Percentiles rank a stretch among this genome's conserved stretches.
These are phyloP conservation scores for Polietes domitor DNA, from an alignment of 2,888 invertebrate species.

Conservation along the genomic window DNA sequence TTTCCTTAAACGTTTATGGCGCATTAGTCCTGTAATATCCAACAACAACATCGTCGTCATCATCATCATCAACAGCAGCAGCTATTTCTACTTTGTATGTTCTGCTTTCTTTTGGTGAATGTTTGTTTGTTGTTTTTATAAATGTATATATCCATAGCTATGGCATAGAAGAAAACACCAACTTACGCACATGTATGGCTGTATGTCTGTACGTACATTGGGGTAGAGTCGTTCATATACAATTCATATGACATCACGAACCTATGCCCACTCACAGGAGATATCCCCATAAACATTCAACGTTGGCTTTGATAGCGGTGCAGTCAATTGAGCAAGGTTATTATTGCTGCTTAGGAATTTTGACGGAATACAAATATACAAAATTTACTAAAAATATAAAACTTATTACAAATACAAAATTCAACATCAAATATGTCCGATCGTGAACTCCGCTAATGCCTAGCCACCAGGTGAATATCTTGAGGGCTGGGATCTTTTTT, in stretches of 20 bases:
- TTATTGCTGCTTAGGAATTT: no score
- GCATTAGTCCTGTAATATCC: constrained; percentile 30
- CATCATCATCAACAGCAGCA: not conserved
- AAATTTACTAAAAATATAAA: no score
- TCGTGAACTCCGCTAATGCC: no score
- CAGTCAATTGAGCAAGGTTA: no score
- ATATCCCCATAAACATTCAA: not conserved
- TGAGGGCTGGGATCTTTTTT: no score
- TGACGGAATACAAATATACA: no score
- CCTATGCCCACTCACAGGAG: no score
- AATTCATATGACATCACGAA: no score
- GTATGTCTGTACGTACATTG: not conserved
- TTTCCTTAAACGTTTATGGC: constrained; percentile 30
- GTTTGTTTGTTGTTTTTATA: constrained; percentile 13
- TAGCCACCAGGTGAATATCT: no score
- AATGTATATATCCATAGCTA: constrained; percentile 16
- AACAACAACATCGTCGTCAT: not conserved
- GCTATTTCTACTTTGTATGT: not conserved
- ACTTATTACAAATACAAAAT: no score
- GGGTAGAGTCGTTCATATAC: not conserved
- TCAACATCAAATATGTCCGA: no score
- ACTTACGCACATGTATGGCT: not conserved
- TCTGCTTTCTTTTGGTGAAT: not conserved
- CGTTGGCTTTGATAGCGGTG: no score
- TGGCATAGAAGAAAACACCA: not conserved